These are phyloP conservation scores for Trypoxylus dichotomus DNA, from an alignment of 1,140 invertebrate genomes.

Conservation along the genomic window DNA sequence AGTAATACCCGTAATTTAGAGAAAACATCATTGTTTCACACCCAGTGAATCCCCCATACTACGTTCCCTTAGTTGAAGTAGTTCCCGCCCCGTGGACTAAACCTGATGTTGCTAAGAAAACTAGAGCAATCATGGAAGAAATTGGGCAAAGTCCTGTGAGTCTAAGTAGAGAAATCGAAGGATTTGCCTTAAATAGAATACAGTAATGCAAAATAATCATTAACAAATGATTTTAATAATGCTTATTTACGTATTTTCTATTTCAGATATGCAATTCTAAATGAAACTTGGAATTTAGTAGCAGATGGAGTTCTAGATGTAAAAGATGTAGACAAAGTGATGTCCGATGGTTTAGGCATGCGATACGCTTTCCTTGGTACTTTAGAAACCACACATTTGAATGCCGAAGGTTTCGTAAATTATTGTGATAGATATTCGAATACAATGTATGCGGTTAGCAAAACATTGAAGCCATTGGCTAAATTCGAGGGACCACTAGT, in stretches of 20 bases:
- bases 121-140: conserved; percentile 76
- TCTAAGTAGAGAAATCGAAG: conserved; percentile 82
- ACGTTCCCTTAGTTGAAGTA: conserved; percentile 90
- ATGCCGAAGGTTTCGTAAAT: conserved; percentile 83
- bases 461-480: conserved; percentile 75
- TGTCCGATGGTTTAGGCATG: conserved; percentile 92
- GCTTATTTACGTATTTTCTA: conserved; percentile 26
- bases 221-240: conserved; percentile 14
- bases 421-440: conserved; percentile 78
- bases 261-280: conserved; percentile 85
- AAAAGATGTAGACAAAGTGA: conserved; percentile 89
- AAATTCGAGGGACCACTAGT: conserved; percentile 70
- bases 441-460: conserved; percentile 75
- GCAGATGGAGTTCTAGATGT: conserved; percentile 81
- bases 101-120: conserved; percentile 62
- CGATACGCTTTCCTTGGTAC: conserved; percentile 94
- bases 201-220: conserved; percentile 61
- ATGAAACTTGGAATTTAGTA: conserved; percentile 90
- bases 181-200: conserved; percentile 92
- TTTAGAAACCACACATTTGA: conserved; percentile 91
- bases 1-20: conserved; percentile 35
- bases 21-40: conserved; percentile 70
- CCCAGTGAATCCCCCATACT: conserved; percentile 96
- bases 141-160: conserved; percentile 90
- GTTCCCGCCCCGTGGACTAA: conserved; percentile 91